Base-by-base conservation (phyloP, 2,113 vertebrate species). In the Aptenodytes patagonicus region DNA sequence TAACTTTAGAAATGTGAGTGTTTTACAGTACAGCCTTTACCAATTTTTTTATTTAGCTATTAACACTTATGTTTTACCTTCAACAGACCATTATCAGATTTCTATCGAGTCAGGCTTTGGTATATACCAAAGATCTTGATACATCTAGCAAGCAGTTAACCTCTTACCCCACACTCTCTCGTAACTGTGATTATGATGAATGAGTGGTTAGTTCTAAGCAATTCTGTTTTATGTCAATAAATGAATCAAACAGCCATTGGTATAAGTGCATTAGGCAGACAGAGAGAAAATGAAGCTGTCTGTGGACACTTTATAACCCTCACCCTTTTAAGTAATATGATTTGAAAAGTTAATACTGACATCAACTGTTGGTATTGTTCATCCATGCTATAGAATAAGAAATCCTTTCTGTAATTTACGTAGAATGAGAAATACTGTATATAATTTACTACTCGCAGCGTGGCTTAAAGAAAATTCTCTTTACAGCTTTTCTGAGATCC, bases 1-100 rank as follows among this genome's bases (percentile, higher is more conserved):
- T 96, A 95, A 84, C 95, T 97, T 97, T 89, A 97, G 93, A 96
- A 96, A 97, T 87, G 81, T 83, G 92, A 95, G 89, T 68, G 87
- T 93, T 95, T 97, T 89, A 96, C 87, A 87, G 81, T 85, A 46
- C 44, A 62, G 81, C 88, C 90, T 97, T 96, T 78, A 94, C 83
- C 62, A 55, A 14, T 66, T 89, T 90, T 86, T 95, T 94, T 87
- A 84, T 94, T 97, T 95, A 80, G 58, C 97, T 96, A 90, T 94
- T 98, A 97, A 97, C 83, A 97, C 84, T 96, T 97, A 93, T 21
- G n/a, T 97, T 96, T 97, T 93, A 95, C 97, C 90, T 97, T 97
- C 86, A 91, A 94, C 88, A 97, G 68, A 95, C 66, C 54, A 96
- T 92, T 94, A 89, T 81, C 87, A 90, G 80, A 95, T 94, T 96